phyloP scores from a whole-genome alignment of 2,888 invertebrate species.

The Acleris holmiana region DNA sequence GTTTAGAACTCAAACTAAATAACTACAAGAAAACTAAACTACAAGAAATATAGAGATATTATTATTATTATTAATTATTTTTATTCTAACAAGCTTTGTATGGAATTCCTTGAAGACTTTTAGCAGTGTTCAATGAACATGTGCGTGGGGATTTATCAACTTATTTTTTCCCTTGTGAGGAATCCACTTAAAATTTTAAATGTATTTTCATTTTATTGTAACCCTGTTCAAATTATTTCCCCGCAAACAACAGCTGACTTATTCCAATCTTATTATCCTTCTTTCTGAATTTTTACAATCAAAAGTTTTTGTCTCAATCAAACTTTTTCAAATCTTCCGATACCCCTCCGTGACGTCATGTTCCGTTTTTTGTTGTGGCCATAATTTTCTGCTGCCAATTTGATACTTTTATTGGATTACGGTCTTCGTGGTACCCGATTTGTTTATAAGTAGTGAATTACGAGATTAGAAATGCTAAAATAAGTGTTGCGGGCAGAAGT shows the following conservation, averaged over 20 bases:
- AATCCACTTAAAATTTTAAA: background rate
- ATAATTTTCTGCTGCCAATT: conserved; percentile 70
- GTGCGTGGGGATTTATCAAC: too few species aligned
- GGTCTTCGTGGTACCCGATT: conserved; percentile 54
- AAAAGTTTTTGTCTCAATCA: conserved; percentile 78
- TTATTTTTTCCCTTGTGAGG: too few species aligned
- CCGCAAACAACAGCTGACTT: background rate
- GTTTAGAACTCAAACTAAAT: too few species aligned
- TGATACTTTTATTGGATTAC: conserved; percentile 62
- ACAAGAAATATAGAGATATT: too few species aligned
- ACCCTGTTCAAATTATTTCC: background rate
- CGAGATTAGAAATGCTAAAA: too few species aligned
- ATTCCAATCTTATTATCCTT: conserved; percentile 46
- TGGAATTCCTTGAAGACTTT: too few species aligned
- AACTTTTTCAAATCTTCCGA: conserved; percentile 76
- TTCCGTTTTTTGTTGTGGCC: conserved; percentile 48
- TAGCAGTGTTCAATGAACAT: too few species aligned
- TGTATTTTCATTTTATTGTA: background rate
- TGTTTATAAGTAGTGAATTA: conserved; percentile 25
- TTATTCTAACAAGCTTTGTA: too few species aligned
- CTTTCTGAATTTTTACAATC: conserved; percentile 75
- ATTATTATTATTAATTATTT: too few species aligned
- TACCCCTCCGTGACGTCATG: conserved; percentile 55
- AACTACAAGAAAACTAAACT: too few species aligned
- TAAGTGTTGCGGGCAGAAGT: too few species aligned